Conservation (phyloP, 2,113 vertebrate species). For the Dipodomys spectabilis region DNA sequence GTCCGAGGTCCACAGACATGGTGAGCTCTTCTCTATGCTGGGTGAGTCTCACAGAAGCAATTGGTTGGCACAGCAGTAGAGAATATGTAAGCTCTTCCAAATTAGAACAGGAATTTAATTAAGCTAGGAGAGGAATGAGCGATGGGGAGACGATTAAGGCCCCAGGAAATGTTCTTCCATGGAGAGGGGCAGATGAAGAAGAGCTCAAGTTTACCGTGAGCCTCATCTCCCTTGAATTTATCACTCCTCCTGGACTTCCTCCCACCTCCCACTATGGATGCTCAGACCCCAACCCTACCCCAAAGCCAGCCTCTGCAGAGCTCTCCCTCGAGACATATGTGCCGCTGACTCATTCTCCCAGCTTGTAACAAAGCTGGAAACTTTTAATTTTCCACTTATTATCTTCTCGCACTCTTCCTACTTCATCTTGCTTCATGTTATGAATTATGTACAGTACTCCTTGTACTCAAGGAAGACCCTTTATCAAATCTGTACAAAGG, state of each 20-base stretch:
- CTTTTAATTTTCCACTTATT: constrained; percentile 52
- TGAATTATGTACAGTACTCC: constrained; percentile 69
- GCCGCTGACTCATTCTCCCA: constrained; percentile 61
- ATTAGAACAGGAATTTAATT: constrained; percentile 70
- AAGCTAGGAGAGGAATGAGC: constrained; percentile 55
- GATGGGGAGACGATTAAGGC: constrained; percentile 53
- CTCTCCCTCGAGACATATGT: constrained; percentile 51
- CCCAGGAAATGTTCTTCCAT: constrained; percentile 5
- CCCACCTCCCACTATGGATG: background rate
- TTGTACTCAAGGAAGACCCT: constrained; percentile 67
- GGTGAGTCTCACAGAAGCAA: background rate
- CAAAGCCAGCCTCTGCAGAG: background rate
- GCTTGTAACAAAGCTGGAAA: constrained; percentile 57
- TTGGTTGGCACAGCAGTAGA: background rate
- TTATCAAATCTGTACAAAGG: constrained; percentile 64
- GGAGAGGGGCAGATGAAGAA: too few species aligned
- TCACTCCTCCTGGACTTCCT: background rate
- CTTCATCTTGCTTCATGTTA: constrained; percentile 55
- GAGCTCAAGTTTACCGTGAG: background rate
- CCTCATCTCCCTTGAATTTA: background rate
- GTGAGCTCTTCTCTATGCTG: background rate
- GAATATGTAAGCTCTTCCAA: constrained; percentile 53
- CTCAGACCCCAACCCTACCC: background rate
- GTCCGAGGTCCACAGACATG: background rate
- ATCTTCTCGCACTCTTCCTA: constrained; percentile 45